These are phyloP conservation scores for Pseudochirops cupreus DNA, from an alignment of 2,797 vertebrate species.

Conservation along the genomic window DNA sequence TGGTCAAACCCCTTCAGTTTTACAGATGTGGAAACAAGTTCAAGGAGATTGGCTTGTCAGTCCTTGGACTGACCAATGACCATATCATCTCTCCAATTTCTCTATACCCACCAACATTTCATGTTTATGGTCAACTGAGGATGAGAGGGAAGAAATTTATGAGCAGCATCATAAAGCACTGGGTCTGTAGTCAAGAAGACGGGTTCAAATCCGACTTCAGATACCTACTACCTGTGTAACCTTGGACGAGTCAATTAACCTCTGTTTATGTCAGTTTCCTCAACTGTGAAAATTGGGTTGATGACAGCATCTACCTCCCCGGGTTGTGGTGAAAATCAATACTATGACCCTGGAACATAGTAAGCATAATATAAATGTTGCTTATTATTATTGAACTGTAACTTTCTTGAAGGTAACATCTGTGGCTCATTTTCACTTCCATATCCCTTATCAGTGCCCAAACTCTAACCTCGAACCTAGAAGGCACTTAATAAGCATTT, in stretches of 20 bases:
- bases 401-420: background rate
- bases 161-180: background rate
- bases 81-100: background rate
- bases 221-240: background rate
- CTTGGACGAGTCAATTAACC: background rate
- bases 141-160: background rate
- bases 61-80: background rate
- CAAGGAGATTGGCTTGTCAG: background rate
- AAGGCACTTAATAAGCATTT: background rate
- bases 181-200: constrained; percentile 34
- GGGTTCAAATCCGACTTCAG: background rate
- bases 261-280: background rate
- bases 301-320: background rate
- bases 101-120: background rate
- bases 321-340: background rate
- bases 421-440: background rate
- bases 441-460: background rate
- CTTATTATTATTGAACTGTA: background rate
- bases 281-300: background rate
- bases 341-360: background rate
- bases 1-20: too few species aligned
- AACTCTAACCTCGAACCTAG: background rate
- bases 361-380: background rate
- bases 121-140: background rate
- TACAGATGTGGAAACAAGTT: too few species aligned